A percentile compares a stretch with the other conserved stretches of the same genome.
phyloP scores from a whole-genome alignment of 2,888 invertebrate genomes.

The Amphipoea oculea region DNA sequence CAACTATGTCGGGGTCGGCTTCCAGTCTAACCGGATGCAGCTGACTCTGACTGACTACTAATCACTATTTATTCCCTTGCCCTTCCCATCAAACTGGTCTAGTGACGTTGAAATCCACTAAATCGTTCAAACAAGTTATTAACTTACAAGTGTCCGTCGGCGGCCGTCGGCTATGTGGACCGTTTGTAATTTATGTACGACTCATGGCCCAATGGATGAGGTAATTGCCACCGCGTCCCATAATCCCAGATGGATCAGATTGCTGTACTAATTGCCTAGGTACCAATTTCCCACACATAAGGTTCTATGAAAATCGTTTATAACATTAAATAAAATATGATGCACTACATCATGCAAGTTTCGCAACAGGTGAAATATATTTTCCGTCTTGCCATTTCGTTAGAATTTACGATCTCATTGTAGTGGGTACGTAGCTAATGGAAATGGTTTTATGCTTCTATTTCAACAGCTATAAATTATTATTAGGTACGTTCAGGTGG shows the following conservation, averaged over 20 bases:
- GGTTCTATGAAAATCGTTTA: slow-evolving; percentile 23
- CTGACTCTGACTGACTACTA: background rate
- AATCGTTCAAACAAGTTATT: slow-evolving; percentile 67
- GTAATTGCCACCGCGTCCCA: slow-evolving; percentile 75
- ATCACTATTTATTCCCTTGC: slow-evolving; percentile 16
- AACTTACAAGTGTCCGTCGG: slow-evolving; percentile 64
- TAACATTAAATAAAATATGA: slow-evolving; percentile 65
- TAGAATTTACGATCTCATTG: slow-evolving; percentile 69
- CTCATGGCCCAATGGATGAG: slow-evolving; percentile 75
- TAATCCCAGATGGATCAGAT: slow-evolving; percentile 59
- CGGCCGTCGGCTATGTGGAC: slow-evolving; percentile 59
- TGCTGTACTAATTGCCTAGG: slow-evolving; percentile 49
- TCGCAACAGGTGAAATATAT: slow-evolving; percentile 71
- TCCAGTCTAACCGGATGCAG: too few species aligned
- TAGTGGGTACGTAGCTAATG: slow-evolving; percentile 69
- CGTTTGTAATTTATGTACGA: slow-evolving; percentile 75
- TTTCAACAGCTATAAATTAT: slow-evolving; percentile 65
- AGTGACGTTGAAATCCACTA: slow-evolving; percentile 30
- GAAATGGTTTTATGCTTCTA: slow-evolving; percentile 70
- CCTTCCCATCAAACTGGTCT: slow-evolving; percentile 21
- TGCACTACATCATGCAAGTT: slow-evolving; percentile 69
- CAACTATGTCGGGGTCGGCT: too few species aligned
- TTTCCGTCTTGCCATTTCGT: slow-evolving; percentile 66
- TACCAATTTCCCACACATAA: slow-evolving; percentile 28
- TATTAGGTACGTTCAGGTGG: slow-evolving; percentile 54